Conservation (phyloP, 1,140 invertebrate species). For the Chymomyza costata region DNA sequence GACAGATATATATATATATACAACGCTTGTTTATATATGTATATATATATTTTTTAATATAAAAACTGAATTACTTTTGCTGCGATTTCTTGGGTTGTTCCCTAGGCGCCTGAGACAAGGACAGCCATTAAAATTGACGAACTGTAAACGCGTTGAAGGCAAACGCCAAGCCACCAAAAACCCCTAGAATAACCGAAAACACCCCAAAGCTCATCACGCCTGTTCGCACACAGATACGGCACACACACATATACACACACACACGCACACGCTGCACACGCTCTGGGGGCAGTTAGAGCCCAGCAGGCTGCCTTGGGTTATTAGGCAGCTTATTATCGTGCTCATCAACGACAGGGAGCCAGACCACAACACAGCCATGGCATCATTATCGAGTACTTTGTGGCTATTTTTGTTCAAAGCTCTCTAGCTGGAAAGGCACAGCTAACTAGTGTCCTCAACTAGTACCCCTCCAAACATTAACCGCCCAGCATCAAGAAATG, state of each 20-base stretch:
- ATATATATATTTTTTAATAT: slow-evolving; percentile 66
- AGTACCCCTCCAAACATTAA: too few relatives aligned
- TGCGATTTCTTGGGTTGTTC: slow-evolving; percentile 65
- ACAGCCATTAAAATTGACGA: slow-evolving; percentile 71
- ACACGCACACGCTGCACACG: neutral
- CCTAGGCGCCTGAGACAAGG: too few relatives aligned
- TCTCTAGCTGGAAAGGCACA: too few relatives aligned
- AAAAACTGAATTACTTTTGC: slow-evolving; percentile 72
- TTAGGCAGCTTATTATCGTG: slow-evolving; percentile 69
- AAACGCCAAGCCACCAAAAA: neutral
- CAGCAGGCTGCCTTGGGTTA: slow-evolving; percentile 58
- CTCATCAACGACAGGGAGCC: slow-evolving; percentile 19
- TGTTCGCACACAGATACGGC: slow-evolving; percentile 10
- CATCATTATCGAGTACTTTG: slow-evolving; percentile 72
- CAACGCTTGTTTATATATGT: too few relatives aligned
- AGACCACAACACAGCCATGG: slow-evolving; percentile 16
- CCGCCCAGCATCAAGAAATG: too few relatives aligned
- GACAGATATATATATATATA: too few relatives aligned
- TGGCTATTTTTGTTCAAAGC: too few relatives aligned
- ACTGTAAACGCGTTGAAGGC: slow-evolving; percentile 55
- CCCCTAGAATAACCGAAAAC: too few relatives aligned
- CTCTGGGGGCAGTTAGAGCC: slow-evolving; percentile 16
- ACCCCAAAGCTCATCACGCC: slow-evolving; percentile 21
- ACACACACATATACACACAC: slow-evolving; percentile 16
- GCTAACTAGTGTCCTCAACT: too few relatives aligned